These are phyloP conservation scores for Periphyllus acericola DNA, from an alignment of 2,888 invertebrate genomes.

Conservation along the genomic window DNA sequence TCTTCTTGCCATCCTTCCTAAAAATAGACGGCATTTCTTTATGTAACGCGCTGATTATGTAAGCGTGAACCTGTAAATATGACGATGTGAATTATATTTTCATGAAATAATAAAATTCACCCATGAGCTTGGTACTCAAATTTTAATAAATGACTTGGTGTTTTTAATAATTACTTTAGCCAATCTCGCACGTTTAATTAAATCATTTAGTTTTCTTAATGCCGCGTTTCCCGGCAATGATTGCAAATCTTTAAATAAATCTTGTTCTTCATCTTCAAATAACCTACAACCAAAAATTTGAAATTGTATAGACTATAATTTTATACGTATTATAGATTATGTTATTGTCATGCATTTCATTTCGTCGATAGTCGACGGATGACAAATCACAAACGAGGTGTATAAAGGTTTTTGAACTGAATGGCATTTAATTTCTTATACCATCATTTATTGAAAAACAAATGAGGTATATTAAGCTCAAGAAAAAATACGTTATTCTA, in stretches of 20 bases:
- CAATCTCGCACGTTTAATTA: conserved; percentile 75
- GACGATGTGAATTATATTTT: not conserved
- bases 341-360: not conserved
- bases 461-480: not conserved
- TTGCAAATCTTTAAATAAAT: conserved; percentile 72
- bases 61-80: conserved; percentile 72
- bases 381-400: not conserved
- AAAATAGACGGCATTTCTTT: conserved; percentile 76
- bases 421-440: not conserved
- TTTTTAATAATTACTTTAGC: conserved; percentile 70
- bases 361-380: not conserved
- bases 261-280: conserved; percentile 71
- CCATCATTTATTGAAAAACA: not conserved
- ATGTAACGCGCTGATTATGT: conserved; percentile 73
- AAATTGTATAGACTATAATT: not conserved
- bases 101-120: not conserved
- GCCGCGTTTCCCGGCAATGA: conserved; percentile 74
- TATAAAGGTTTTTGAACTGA: not conserved
- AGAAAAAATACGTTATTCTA: no score
- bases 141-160: conserved; percentile 8
- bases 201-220: conserved; percentile 74
- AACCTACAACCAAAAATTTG: conserved; percentile 66
- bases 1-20: conserved; percentile 75
- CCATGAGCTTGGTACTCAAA: not conserved
- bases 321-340: not conserved